Conservation (phyloP, 2,888 invertebrate genomes). For the Meganola albula region DNA sequence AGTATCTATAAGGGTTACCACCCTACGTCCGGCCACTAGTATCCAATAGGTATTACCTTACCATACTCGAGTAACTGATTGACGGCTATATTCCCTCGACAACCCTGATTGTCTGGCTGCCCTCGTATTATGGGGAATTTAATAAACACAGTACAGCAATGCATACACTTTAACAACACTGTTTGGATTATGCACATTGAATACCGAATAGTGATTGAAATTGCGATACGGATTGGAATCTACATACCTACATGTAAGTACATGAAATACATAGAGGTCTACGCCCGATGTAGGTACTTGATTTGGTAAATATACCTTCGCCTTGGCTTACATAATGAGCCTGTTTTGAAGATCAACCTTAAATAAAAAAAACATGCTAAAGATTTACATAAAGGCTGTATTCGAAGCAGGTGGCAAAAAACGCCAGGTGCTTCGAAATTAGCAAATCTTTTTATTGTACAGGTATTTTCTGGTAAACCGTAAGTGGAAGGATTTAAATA, state of each 20-base stretch:
- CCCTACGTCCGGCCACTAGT: constrained; percentile 41
- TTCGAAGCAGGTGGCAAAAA: constrained; percentile 29
- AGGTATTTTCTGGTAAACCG: background rate
- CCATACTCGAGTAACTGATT: constrained; percentile 50
- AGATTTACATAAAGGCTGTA: constrained; percentile 28
- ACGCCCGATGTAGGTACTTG: too few relatives aligned
- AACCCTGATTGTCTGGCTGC: constrained; percentile 55
- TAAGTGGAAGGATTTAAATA: background rate
- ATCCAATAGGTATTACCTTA: constrained; percentile 48
- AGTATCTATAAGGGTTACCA: constrained; percentile 27
- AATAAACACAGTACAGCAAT: constrained; percentile 54
- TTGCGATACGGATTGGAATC: constrained; percentile 37
- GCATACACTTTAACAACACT: constrained; percentile 41
- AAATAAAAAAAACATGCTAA: too few relatives aligned
- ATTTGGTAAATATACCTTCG: too few relatives aligned
- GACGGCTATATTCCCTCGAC: constrained; percentile 60
- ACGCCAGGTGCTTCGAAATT: constrained; percentile 31
- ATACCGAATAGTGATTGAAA: constrained; percentile 50
- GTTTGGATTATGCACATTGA: constrained; percentile 46
- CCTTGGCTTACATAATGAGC: too few relatives aligned
- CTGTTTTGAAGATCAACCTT: too few relatives aligned
- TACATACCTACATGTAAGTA: constrained; percentile 10
- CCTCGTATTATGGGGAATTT: constrained; percentile 59
- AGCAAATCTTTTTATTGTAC: constrained; percentile 10
- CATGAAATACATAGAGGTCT: constrained; percentile 12